These are phyloP conservation scores for Lydus trimaculatus DNA, from an alignment of 2,888 invertebrate species.

Conservation along the genomic window DNA sequence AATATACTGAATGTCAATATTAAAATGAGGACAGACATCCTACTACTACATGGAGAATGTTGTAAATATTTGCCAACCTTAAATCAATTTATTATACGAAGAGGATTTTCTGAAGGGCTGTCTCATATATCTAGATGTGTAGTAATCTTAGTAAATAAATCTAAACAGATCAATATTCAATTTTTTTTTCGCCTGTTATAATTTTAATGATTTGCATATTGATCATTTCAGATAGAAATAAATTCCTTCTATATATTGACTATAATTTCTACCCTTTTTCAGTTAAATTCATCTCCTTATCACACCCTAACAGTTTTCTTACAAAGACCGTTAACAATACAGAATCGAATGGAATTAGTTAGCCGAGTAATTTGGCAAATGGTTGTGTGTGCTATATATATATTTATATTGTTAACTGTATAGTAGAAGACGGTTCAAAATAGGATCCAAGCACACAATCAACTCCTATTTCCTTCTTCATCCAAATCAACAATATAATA, in stretches of 20 bases:
- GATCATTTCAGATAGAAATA: neutral
- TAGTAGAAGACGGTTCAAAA: neutral
- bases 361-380: conserved; percentile 15
- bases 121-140: conserved; percentile 1
- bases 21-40: conserved; percentile 26
- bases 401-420: neutral
- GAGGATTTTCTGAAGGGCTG: neutral
- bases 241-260: neutral
- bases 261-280: neutral
- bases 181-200: neutral
- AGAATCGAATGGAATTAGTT: conserved; percentile 8
- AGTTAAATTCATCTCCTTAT: conserved; percentile 7
- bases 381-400: too few relatives aligned
- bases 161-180: neutral
- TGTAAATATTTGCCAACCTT: conserved; percentile 26
- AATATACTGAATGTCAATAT: conserved; percentile 29
- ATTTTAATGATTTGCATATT: neutral
- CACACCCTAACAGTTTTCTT: conserved; percentile 7
- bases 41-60: conserved; percentile 21
- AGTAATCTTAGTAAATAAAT: conserved; percentile 1
- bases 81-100: conserved; percentile 21
- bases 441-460: neutral
- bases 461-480: neutral
- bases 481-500: neutral
- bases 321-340: conserved; percentile 8